Evolutionary conservation across 2,888 invertebrate genomes (phyloP).

Genomic region (Leptinotarsa juncta): DNA sequence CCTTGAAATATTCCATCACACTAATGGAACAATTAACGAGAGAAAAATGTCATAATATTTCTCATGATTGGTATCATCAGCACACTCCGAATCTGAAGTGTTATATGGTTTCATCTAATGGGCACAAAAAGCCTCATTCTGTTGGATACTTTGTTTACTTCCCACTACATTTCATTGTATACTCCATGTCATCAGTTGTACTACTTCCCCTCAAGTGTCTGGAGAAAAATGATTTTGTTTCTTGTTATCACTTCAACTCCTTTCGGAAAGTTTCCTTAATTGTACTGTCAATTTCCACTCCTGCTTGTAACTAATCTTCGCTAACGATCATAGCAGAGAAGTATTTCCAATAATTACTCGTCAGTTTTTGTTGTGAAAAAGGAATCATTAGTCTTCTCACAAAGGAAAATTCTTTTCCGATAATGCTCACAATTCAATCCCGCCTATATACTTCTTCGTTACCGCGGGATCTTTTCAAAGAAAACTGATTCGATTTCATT

Average conservation of each 20-base stretch:
- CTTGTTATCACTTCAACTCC: background rate
- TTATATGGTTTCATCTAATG: too few relatives aligned
- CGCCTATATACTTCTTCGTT: background rate
- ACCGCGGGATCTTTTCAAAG: background rate
- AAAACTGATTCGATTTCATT: constrained; percentile 5
- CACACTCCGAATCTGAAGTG: too few relatives aligned
- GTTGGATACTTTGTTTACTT: too few relatives aligned
- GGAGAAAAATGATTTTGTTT: background rate
- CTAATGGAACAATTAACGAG: too few relatives aligned
- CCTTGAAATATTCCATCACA: too few relatives aligned
- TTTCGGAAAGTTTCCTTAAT: background rate
- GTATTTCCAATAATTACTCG: constrained; percentile 5
- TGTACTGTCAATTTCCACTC: constrained; percentile 12
- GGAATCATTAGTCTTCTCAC: constrained; percentile 13
- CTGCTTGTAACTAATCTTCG: background rate
- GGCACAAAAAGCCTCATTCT: too few relatives aligned
- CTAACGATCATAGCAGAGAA: background rate
- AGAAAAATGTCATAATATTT: too few relatives aligned
- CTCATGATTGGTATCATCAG: too few relatives aligned
- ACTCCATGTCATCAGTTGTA: too few relatives aligned
- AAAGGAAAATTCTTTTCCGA: background rate
- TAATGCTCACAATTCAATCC: constrained; percentile 2
- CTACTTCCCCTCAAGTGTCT: too few relatives aligned
- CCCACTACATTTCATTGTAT: too few relatives aligned
- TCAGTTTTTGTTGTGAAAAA: constrained; percentile 15